Evolutionary conservation across 2,888 invertebrate genomes (phyloP), one percentile per base, ranked within the genome.

Genomic region (Acleris holmiana): DNA sequence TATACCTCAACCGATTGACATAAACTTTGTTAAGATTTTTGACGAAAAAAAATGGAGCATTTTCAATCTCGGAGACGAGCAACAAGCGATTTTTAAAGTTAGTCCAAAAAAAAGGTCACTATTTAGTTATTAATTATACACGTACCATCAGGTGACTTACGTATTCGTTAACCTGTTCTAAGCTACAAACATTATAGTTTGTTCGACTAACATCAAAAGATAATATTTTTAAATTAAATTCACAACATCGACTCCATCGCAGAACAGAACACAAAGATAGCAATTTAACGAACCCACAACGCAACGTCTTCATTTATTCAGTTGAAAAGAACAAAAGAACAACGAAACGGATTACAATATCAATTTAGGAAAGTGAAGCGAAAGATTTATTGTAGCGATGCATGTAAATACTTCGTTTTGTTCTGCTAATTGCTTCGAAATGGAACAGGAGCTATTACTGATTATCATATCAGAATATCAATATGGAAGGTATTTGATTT

Each of bases 251-350:
- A 80, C 81, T 77, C 81, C 72, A 76, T 59, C n/a, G 29, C 67
- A 71, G 74, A 71, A 76, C 74, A 77, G 67, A 66, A 69, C 61
- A 76, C 69, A 68, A 69, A 84, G 86, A 90, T 91, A 89, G 89
- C 91, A 90, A 91, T 91, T 91, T 91, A 92, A 92, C 91, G 91
- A 91, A 90, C 85, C 88, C 76, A 80, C 89, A 88, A 89, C 88
- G 79, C 77, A 80, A 91, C 87, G 89, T 90, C 91, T 91, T 91
- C 90, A 91, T 91, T 91, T 91, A 91, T 91, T 85, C 84, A 79
- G 85, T 76, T 76, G 72, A 77, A 83, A 91, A 89, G 83, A 89
- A 87, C 83, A 91, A 84, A 83, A 89, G 69, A 67, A 71, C 71
- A 56, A 72, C 83, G 44, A 44, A 44, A 80, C 85, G 87, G 87